These are phyloP conservation scores for Lampris incognitus DNA, from an alignment of 2,113 vertebrate genomes.

Conservation along the genomic window DNA sequence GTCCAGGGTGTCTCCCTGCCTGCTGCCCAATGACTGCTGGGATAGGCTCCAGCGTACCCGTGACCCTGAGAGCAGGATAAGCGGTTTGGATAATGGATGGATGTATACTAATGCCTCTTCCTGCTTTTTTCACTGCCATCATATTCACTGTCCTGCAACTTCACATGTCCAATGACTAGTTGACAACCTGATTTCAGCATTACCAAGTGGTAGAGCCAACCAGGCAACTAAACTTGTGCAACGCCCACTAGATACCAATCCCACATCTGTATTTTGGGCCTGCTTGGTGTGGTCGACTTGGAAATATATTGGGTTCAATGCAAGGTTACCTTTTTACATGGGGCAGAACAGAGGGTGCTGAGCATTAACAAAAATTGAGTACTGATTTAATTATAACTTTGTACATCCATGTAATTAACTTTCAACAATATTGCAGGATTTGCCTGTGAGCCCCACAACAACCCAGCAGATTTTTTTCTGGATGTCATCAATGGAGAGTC, in stretches of 20 bases:
- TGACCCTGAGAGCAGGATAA: no score
- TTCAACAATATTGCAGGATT: conserved; percentile 76
- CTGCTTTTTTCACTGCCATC: no score
- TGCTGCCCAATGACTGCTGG: no score
- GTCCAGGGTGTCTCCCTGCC: no score
- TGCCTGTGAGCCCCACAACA: conserved; percentile 91
- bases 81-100: no score
- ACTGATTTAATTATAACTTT: background rate
- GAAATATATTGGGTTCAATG: conserved; percentile 6
- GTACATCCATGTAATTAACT: background rate
- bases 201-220: no score
- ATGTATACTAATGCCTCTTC: no score
- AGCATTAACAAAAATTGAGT: background rate
- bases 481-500: conserved; percentile 93
- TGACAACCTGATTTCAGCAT: no score
- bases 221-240: no score
- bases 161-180: no score
- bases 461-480: conserved; percentile 95
- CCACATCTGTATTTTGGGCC: background rate
- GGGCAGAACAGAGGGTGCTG: background rate
- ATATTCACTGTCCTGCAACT: no score
- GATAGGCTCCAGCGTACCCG: no score
- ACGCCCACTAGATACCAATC: background rate
- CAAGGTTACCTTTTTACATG: background rate
- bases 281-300: background rate